Percentiles rank a stretch among this genome's conserved stretches.
Conservation (phyloP, 2,113 vertebrate genomes). For the Phaethon lepturus region DNA sequence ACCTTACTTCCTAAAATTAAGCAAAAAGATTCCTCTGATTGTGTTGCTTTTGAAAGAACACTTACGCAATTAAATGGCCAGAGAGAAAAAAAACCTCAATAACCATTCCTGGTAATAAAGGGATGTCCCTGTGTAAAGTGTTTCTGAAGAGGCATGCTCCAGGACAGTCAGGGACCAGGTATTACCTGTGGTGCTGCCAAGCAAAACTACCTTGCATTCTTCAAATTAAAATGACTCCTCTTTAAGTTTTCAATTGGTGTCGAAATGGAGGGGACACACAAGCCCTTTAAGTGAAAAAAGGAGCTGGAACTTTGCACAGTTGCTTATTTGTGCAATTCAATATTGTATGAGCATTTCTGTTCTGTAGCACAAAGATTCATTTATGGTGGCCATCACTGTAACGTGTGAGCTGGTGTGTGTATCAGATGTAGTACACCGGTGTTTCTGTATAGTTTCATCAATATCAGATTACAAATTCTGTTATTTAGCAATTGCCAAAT, state of each 20-base stretch:
- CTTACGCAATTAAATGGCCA: neutral
- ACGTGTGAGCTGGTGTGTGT: neutral
- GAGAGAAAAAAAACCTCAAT: neutral
- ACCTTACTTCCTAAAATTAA: neutral
- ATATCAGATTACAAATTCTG: neutral
- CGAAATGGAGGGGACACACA: neutral
- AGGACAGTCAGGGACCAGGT: neutral
- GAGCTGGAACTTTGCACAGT: neutral
- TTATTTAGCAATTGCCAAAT: neutral
- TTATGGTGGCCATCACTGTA: neutral
- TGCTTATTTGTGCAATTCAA: neutral
- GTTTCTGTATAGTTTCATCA: neutral
- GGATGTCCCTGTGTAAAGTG: neutral
- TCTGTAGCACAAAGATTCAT: neutral
- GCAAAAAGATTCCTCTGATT: neutral
- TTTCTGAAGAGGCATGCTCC: constrained; percentile 12
- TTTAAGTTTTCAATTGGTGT: neutral
- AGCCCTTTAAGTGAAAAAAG: neutral
- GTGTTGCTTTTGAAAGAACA: neutral
- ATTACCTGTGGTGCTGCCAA: constrained; percentile 30
- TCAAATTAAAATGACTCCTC: constrained; percentile 13
- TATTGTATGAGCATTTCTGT: neutral
- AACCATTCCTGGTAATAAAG: neutral
- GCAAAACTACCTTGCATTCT: constrained; percentile 33
- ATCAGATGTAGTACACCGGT: neutral